Percentiles rank a stretch among this genome's conserved stretches.
Conservation (phyloP, 2,797 vertebrate genomes). For the Falco rusticolus region DNA sequence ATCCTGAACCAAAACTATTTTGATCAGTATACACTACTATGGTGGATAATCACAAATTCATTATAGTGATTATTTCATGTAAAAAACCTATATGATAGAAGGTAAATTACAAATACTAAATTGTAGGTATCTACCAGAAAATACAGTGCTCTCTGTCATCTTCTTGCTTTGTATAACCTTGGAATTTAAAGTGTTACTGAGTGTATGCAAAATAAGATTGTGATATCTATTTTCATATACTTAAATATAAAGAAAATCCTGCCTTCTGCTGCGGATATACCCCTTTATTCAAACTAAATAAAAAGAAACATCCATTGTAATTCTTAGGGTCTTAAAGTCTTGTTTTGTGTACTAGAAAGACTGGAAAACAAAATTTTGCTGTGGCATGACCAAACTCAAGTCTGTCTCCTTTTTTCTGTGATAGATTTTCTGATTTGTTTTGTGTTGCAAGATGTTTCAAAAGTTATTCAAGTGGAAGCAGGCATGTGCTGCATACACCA, state of each 20-base stretch:
- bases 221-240: background rate
- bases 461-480: conserved; percentile 38
- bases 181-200: background rate
- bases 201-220: background rate
- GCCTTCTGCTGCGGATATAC: background rate
- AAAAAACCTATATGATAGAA: background rate
- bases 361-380: background rate
- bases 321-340: background rate
- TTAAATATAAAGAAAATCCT: background rate
- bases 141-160: fast-evolving
- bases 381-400: background rate
- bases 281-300: background rate
- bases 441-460: background rate
- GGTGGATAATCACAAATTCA: background rate
- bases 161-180: background rate
- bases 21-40: background rate
- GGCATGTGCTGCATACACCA: background rate
- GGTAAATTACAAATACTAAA: background rate
- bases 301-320: background rate
- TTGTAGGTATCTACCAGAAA: background rate
- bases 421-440: background rate
- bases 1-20: background rate
- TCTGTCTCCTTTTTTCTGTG: background rate
- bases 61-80: background rate
- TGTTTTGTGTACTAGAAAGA: background rate